phyloP scores from a whole-genome alignment of 2,797 vertebrate species.

The Lophura swinhoii region DNA sequence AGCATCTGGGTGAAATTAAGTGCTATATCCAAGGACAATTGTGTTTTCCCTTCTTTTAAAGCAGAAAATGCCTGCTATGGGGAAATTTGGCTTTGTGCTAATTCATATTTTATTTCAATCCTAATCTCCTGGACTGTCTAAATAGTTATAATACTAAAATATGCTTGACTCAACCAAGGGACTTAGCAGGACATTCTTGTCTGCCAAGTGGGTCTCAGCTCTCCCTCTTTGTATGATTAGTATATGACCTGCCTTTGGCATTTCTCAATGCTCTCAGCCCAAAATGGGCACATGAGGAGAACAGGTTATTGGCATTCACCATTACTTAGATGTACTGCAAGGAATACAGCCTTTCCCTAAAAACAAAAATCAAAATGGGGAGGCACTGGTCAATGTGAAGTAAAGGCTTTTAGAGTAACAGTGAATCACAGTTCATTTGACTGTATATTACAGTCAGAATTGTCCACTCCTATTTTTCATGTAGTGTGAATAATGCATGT shows the following conservation, averaged over 20 bases:
- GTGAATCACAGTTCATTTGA: neutral
- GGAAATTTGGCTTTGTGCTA: neutral
- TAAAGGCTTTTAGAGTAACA: neutral
- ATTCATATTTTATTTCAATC: neutral
- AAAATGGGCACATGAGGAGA: neutral
- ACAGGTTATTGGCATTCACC: neutral
- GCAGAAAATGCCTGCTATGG: neutral
- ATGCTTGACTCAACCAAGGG: neutral
- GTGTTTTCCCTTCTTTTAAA: neutral
- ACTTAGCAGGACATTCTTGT: neutral
- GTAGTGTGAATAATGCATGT: neutral
- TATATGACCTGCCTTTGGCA: neutral
- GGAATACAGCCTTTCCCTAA: neutral
- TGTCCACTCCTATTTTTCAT: neutral
- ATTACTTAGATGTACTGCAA: neutral
- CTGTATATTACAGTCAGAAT: neutral
- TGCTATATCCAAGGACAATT: accelerated
- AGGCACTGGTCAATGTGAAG: neutral
- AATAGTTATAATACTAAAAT: neutral
- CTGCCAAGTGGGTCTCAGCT: neutral
- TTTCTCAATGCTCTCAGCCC: neutral
- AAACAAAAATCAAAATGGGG: neutral
- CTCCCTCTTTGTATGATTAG: neutral
- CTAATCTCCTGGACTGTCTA: neutral
- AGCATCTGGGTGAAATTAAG: neutral